Percentiles rank a stretch among this genome's conserved stretches.
Conservation (phyloP, 2,888 invertebrate genomes). For the Amiota minor region DNA sequence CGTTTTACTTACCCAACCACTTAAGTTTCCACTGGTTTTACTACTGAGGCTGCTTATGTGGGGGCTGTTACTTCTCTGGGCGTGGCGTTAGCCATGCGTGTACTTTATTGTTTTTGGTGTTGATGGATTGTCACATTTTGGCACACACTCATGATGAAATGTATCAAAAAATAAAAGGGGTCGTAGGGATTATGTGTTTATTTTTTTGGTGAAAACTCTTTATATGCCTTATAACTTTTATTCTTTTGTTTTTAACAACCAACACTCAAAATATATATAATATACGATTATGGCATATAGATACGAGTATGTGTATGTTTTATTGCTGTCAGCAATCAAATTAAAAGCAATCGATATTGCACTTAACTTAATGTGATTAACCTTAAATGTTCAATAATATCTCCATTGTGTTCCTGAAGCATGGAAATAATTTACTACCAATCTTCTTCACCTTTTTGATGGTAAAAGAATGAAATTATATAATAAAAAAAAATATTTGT, state of each 20-base stretch:
- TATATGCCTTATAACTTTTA: neutral
- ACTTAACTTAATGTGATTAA: too few relatives aligned
- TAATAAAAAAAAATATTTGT: slow-evolving; percentile 10
- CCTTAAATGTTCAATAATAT: too few relatives aligned
- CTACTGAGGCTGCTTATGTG: slow-evolving; percentile 39
- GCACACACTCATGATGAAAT: slow-evolving; percentile 6
- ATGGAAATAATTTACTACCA: too few relatives aligned
- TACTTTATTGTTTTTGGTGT: slow-evolving; percentile 22
- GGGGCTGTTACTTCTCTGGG: slow-evolving; percentile 30
- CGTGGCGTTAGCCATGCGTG: slow-evolving; percentile 23
- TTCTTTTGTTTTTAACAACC: neutral
- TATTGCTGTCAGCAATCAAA: too few relatives aligned
- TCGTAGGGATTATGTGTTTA: neutral
- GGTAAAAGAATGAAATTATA: neutral
- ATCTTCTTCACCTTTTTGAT: neutral
- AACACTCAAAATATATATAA: too few relatives aligned
- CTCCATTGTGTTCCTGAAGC: too few relatives aligned
- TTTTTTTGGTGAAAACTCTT: neutral
- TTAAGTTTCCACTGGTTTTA: neutral
- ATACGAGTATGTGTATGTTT: too few relatives aligned
- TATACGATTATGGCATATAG: too few relatives aligned
- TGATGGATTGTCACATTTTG: slow-evolving; percentile 23
- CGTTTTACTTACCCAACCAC: neutral
- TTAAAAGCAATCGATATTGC: too few relatives aligned
- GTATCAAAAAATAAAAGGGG: neutral